Base-by-base conservation (phyloP, 2,888 invertebrate species). In the Drosophila bunnanda region DNA sequence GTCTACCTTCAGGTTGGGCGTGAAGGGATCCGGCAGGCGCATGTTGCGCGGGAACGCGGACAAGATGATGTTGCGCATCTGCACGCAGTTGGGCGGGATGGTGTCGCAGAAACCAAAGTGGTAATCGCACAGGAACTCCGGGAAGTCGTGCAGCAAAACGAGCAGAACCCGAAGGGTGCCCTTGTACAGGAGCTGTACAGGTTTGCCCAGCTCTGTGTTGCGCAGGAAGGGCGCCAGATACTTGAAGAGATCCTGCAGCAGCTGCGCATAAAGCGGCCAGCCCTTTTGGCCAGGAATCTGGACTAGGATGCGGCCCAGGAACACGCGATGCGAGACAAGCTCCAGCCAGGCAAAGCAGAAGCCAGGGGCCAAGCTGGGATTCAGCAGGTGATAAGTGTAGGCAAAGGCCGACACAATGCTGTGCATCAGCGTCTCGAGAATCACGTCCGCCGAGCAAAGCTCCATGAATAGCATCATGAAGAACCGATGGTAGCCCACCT, bases 281-380 rank as follows among this genome's bases (percentile, higher is more conserved):
- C 98, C 97, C 94, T 98, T 98, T 91, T 98, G 98, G 90, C 98
- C 97, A 7, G 97, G 97, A 13, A 97, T 97, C 66, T 96, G 95
- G 0, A 98, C 98, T 32, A 99, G 93, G 93, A 99, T 97, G 60
- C 98, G 94, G 58, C 98, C 98, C 89, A 99, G 96, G 92, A 99
- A 99, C 1, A 98, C 96, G 60, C 99, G 95, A 93, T 99, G 99
- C 0, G 99, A 98, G 43, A 99, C 97, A 52, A 99, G 93, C 92
- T 99, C 99, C 65, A 99, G 93, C 99, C 99, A 99, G 3, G 99
- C 98, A 92, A 98, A 99, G 65, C 98, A 97, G 93, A 99, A 99
- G 0, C 98, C 98, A 0, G 99, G 98, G 0, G 98, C 98, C 83
- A 97, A 96, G 50, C 96, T 95, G 12, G 99, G 99, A 64, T 98